A percentile compares a stretch with the other conserved stretches of the same genome.
Evolutionary conservation across 2,113 vertebrate genomes (phyloP).

Genomic region (Trichomycterus rosablanca): DNA sequence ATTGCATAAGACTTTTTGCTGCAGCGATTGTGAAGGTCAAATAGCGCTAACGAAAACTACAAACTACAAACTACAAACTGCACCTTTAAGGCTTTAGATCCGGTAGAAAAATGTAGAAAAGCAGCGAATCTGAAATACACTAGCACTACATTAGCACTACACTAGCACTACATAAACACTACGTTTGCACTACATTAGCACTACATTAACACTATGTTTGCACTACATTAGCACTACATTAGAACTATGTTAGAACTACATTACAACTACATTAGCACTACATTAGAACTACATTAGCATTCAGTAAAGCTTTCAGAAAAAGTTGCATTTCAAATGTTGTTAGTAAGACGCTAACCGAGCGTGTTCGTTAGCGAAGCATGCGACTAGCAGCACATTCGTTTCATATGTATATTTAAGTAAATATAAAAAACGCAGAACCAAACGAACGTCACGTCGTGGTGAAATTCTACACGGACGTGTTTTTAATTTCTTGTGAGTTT

Average conservation of each 20-base stretch:
- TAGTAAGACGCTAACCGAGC: not conserved
- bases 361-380: not conserved
- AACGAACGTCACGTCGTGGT: too few species aligned
- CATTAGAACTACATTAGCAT: not conserved
- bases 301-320: not conserved
- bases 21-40: too few species aligned
- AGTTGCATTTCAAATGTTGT: not conserved
- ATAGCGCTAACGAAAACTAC: too few species aligned
- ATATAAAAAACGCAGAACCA: not conserved
- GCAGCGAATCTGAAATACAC: too few species aligned
- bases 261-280: not conserved
- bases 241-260: not conserved
- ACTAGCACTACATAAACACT: too few species aligned
- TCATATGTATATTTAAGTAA: constrained; percentile 3
- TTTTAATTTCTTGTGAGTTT: not conserved
- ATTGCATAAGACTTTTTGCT: too few species aligned
- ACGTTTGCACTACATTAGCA: too few species aligned
- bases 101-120: not conserved
- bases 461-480: constrained; percentile 7
- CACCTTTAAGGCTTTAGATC: constrained; percentile 6
- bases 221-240: too few species aligned
- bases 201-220: too few species aligned
- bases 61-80: constrained; percentile 25
- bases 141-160: too few species aligned
- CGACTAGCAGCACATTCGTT: constrained; percentile 16